Evolutionary conservation across 1,140 invertebrate species (phyloP).

Genomic region (Pissodes strobi): DNA sequence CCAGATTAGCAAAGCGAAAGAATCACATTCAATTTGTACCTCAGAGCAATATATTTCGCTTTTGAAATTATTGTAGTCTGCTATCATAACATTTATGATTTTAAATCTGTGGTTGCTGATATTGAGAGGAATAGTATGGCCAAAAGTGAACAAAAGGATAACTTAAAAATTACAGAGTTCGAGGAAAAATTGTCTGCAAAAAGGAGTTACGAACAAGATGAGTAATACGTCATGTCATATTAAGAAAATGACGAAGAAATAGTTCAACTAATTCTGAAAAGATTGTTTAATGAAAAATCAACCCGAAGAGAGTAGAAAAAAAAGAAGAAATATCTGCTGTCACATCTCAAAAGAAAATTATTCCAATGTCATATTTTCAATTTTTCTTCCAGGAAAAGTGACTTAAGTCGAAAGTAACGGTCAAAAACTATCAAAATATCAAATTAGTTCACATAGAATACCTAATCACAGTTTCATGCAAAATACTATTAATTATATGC

Average conservation of each 20-base stretch:
- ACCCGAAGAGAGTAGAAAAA: no score
- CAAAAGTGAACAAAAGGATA: background rate
- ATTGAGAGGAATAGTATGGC: background rate
- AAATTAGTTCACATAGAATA: no score
- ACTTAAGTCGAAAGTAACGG: no score
- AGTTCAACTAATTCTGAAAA: no score
- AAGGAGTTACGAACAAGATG: background rate
- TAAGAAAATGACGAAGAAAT: background rate
- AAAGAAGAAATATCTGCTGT: background rate
- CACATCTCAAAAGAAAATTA: background rate
- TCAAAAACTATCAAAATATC: no score
- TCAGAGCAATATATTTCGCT: constrained; percentile 29
- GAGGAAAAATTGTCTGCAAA: background rate
- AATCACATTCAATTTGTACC: constrained; percentile 26
- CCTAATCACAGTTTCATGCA: no score
- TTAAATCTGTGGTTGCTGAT: constrained; percentile 21
- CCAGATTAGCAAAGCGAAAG: constrained; percentile 2
- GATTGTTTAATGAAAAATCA: no score
- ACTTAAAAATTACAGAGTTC: background rate
- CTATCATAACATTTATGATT: constrained; percentile 38
- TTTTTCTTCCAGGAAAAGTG: no score
- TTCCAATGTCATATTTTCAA: background rate
- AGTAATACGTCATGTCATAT: background rate
- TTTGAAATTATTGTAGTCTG: constrained; percentile 42
- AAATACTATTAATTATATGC: no score